A percentile compares a stretch with the other conserved stretches of the same genome.
Conservation (phyloP, 2,888 invertebrate species). For the Tetropium fuscum region DNA sequence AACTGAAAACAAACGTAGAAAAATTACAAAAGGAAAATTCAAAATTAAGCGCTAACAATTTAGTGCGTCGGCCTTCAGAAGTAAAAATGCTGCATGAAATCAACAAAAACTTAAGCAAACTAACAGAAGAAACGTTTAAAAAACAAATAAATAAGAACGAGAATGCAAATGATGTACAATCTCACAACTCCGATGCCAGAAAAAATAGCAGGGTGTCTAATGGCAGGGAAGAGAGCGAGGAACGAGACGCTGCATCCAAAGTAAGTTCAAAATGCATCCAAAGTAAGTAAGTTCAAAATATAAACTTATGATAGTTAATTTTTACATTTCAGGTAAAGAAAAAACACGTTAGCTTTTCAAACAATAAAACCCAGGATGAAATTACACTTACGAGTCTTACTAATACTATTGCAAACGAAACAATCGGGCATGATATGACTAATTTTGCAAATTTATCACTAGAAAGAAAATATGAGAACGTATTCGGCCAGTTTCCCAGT, state of each 20-base stretch:
- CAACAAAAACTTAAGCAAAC: constrained; percentile 71
- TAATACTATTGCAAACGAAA: no score
- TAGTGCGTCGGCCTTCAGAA: constrained; percentile 71
- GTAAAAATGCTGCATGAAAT: constrained; percentile 82
- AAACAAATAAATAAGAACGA: constrained; percentile 39
- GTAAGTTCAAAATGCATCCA: no score
- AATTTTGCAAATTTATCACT: constrained; percentile 43
- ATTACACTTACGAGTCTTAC: no score
- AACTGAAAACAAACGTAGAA: constrained; percentile 75
- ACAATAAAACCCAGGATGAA: background rate
- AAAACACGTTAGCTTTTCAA: background rate
- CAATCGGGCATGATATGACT: constrained; percentile 30
- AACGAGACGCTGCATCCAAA: constrained; percentile 17
- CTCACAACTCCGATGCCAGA: constrained; percentile 2
- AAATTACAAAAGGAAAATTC: constrained; percentile 76
- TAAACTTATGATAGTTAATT: background rate
- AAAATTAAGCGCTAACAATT: constrained; percentile 71
- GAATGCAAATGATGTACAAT: background rate
- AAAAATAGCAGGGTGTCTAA: constrained; percentile 26
- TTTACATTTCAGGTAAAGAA: constrained; percentile 16
- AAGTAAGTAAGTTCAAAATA: background rate
- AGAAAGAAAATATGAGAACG: constrained; percentile 52
- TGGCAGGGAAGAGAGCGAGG: constrained; percentile 18
- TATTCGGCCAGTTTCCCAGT: constrained; percentile 48
- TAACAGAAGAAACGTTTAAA: constrained; percentile 57